Evolutionary conservation across 2,797 vertebrate genomes (phyloP).

Genomic region (Ispidina lecontei): DNA sequence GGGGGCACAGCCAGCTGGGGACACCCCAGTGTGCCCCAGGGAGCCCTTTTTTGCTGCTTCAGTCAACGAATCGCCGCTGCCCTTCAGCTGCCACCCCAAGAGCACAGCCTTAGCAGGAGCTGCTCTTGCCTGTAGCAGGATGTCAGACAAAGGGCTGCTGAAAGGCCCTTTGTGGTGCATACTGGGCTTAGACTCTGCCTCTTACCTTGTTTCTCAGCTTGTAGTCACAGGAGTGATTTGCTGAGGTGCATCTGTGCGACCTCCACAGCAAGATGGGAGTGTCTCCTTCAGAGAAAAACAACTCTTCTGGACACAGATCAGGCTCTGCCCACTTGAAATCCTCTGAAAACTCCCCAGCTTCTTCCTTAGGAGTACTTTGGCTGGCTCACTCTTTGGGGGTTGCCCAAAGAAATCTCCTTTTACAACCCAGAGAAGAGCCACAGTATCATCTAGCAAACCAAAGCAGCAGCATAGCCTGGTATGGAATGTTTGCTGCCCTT

Average conservation of each 20-base stretch:
- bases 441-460: not conserved
- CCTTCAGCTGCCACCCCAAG: not conserved
- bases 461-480: not conserved
- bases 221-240: accelerated
- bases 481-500: not conserved
- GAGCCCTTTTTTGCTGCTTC: not conserved
- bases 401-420: not conserved
- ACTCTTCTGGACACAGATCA: not conserved
- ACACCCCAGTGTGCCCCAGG: accelerated
- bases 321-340: not conserved
- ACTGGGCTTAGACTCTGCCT: accelerated
- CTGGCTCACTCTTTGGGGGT: not conserved
- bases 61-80: not conserved
- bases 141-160: not conserved
- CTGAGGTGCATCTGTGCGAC: not conserved
- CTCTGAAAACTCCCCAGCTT: not conserved
- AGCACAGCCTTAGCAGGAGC: not conserved
- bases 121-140: not conserved
- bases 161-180: not conserved
- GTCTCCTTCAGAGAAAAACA: not conserved
- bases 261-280: accelerated
- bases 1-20: not conserved
- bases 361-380: not conserved
- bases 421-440: not conserved
- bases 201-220: not conserved